Base-by-base conservation (phyloP, 2,113 vertebrate species). In the Mastomys coucha region DNA sequence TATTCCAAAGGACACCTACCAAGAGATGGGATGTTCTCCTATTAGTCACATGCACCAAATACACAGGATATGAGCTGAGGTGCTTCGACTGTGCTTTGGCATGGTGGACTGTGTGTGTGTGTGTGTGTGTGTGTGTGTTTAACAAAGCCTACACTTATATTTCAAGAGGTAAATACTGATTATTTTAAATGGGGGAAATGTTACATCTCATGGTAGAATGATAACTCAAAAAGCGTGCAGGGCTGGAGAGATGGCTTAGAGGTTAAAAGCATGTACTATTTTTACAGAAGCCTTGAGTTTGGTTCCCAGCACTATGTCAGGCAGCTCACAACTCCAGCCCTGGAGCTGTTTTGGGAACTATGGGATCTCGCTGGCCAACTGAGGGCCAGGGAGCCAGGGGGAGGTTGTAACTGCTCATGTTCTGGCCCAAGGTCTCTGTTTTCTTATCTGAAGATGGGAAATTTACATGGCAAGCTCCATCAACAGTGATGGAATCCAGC, bases 101-200 rank as follows among this genome's bases (percentile, higher is more conserved):
- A 63, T 19, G 75, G 91, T 9, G 51, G 72, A 58, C 0, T 13
- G 45, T 0, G 1, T 49, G 26, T 12, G 51, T 0, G 1, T 0
- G 1, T 12, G 58, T 0, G 1, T 12, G 58, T 0, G 1, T 12
- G 58, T 0, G 1, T 12, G 58, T 0, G 1, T 69, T 24, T 93
- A 72, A 51, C 88, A 96, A 91, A 85, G 84, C 75, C 45, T 90
- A 70, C 12, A 20, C 6, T 2, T 26, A 28, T 45, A 60, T 60
- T 60, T 90, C 85, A 45, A 5, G 28, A 31, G 39, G 51, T 72
- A 96, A 81, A 70, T 42, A 73, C 19, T 26, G 45, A 80, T 81
- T 49, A 88, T 73, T 91, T 89, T 56, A 85, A 75, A 84, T 9
- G 13, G 70, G 89, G 39, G 6, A 53, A 73, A n/a, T 86, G 36